These are phyloP conservation scores for Lycocerus yunnanus DNA, from an alignment of 2,888 invertebrate genomes.

Conservation along the genomic window DNA sequence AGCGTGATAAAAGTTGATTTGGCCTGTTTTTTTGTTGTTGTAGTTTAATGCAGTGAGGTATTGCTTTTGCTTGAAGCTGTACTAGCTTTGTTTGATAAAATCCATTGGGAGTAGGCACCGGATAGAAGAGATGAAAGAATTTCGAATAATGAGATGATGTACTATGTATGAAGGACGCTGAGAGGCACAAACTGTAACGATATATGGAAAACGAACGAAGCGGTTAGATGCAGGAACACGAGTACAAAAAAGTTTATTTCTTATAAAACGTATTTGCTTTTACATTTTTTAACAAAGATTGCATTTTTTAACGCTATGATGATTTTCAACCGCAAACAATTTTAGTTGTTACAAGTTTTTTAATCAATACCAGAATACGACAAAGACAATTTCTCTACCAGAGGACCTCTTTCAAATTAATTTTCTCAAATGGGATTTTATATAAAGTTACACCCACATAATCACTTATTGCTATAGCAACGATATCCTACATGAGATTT, in stretches of 20 bases:
- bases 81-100: slow-evolving; percentile 24
- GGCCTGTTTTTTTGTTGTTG: slow-evolving; percentile 18
- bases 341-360: background rate
- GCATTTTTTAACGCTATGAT: background rate
- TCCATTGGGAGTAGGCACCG: slow-evolving; percentile 22
- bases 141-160: slow-evolving; percentile 40
- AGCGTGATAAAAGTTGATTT: background rate
- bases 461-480: background rate
- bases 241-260: slow-evolving; percentile 8
- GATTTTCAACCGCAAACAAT: background rate
- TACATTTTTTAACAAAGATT: background rate
- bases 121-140: slow-evolving; percentile 39
- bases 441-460: background rate
- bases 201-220: slow-evolving; percentile 11
- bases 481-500: background rate
- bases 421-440: background rate
- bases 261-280: background rate
- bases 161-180: slow-evolving; percentile 38
- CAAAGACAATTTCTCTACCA: background rate
- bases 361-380: no score
- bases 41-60: slow-evolving; percentile 24
- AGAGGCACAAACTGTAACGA: slow-evolving; percentile 20
- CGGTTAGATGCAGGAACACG: slow-evolving; percentile 15
- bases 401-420: background rate
- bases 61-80: slow-evolving; percentile 23